Evolutionary conservation across 2,888 invertebrate species (phyloP), one percentile per base, ranked within the genome.

Genomic region (Ormyrus labotus): DNA sequence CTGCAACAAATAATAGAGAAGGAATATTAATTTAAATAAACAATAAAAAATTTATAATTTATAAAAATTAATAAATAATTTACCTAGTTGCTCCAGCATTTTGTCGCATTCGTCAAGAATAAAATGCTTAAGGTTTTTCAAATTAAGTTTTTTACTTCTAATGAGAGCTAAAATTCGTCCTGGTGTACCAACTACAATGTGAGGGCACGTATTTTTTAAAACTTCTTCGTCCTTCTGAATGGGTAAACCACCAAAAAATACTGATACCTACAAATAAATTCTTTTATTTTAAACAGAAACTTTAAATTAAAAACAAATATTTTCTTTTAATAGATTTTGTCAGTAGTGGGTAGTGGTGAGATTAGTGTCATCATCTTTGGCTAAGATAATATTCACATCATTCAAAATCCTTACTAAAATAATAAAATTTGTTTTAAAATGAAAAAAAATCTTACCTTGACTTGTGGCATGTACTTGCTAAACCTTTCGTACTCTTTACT

Each of bases 401-500:
- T 85, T 76, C 75, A 77, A 82, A 80, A 80, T 82, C 80, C 74
- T 67, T 67, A 67, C 53, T 34, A 34, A 34, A 34, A 34, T 34
- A 34, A 34, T 34, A 34, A 34, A 34, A 34, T 34, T 34, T 34
- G 34, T 34, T 34, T 34, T 34, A 34, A 34, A 34, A 34, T 34
- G 34, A 34, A 34, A 34, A 34, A 4, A 3, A 2, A 34, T 34
- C 84, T 85, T 86, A 96, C 98, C 93, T 98, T 97, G 57, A 98
- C 96, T 82, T 95, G 95, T 51, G 97, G 95, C 97, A 99, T 98
- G 92, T 99, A 99, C 92, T 99, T 99, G 85, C 98, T 98, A 92
- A 99, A 99, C 74, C 99, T 94, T 91, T 99, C 99, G 89, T 99
- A 99, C 91, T 99, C 99, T 92, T 99, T 99, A 91, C 98, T 98